A percentile compares a stretch with the other conserved stretches of the same genome.
Conservation (phyloP, 2,888 invertebrate genomes). For the Autographa gamma region DNA sequence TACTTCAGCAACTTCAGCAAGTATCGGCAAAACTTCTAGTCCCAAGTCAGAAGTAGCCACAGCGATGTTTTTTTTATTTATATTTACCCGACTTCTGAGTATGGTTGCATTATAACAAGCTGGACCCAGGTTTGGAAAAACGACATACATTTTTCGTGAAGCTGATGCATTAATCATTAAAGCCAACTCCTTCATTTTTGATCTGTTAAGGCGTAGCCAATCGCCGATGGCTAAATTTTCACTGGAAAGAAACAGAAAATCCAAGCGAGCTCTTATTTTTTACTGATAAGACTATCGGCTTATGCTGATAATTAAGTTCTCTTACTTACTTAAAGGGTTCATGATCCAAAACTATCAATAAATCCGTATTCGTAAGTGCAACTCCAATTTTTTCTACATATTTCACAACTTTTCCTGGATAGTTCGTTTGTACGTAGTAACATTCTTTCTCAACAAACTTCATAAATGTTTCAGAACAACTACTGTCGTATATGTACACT, state of each 20-base stretch:
- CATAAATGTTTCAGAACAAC: conserved; percentile 70
- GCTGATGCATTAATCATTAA: conserved; percentile 85
- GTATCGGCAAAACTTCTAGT: conserved; percentile 77
- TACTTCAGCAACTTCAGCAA: conserved; percentile 82
- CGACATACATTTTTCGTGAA: conserved; percentile 80
- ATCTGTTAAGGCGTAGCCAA: conserved; percentile 76
- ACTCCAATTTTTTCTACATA: conserved; percentile 80
- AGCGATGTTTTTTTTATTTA: conserved; percentile 85
- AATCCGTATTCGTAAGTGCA: conserved; percentile 83
- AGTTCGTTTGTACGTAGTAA: conserved; percentile 68
- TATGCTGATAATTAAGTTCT: not conserved
- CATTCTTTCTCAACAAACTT: conserved; percentile 77
- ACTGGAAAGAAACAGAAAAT: conserved; percentile 64
- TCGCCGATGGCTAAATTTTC: conserved; percentile 71
- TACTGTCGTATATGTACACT: conserved; percentile 76
- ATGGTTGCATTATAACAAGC: conserved; percentile 89
- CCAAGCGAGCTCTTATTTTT: too few relatives aligned
- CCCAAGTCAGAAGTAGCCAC: conserved; percentile 89
- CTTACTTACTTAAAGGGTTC: conserved; percentile 75
- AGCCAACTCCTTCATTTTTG: conserved; percentile 80
- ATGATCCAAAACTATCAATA: conserved; percentile 87
- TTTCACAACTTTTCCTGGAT: conserved; percentile 75
- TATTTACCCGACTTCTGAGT: conserved; percentile 76
- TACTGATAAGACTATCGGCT: too few relatives aligned
- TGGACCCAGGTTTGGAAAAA: conserved; percentile 88